Evolutionary conservation across 2,888 invertebrate genomes (phyloP), one percentile per base, ranked within the genome.

Genomic region (Spodoptera littoralis): DNA sequence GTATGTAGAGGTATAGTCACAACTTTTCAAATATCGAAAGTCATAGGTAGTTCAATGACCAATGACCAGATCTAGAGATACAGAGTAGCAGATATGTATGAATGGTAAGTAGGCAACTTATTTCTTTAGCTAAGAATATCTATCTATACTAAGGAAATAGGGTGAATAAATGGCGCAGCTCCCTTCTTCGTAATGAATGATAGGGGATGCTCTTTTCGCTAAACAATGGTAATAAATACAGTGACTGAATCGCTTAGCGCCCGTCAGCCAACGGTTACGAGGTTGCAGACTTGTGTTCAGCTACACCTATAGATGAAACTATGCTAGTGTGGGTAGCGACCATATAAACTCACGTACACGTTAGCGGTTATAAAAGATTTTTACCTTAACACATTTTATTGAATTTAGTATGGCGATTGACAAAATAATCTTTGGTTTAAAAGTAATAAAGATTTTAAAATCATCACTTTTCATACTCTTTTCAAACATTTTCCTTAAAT

Each of bases 161-260:
- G 69, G 70, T 66, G 78, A 84, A 84, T 84, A 89, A 87, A 87
- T 83, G 82, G 77, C 72, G 74, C 76, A 73, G 74, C 68, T 36
- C 69, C 76, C 77, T 81, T 79, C 71, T 84, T 80, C 86, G 87
- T 93, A 93, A 93, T 92, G 90, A 92, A 93, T 90, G 92, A 91
- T 90, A 88, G 84, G 86, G 89, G 88, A 89, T 89, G 90, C 91
- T 90, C 89, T 86, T 91, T 91, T 88, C 86, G 80, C 92, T 94
- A 94, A 94, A 93, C 90, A 93, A 94, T 94, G 93, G 92, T 94
- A 94, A 94, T 94, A 92, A 92, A 94, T 93, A 94, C 94, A 92
- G 92, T 82, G 91, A 92, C 89, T 90, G 85, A 80, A 74, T 80
- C 87, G 90, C 84, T 91, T 92, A 93, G 85, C 92, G 84, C 87